These are phyloP conservation scores for Bilobella aurantiaca DNA, from an alignment of 1,140 invertebrate species.

Conservation along the genomic window DNA sequence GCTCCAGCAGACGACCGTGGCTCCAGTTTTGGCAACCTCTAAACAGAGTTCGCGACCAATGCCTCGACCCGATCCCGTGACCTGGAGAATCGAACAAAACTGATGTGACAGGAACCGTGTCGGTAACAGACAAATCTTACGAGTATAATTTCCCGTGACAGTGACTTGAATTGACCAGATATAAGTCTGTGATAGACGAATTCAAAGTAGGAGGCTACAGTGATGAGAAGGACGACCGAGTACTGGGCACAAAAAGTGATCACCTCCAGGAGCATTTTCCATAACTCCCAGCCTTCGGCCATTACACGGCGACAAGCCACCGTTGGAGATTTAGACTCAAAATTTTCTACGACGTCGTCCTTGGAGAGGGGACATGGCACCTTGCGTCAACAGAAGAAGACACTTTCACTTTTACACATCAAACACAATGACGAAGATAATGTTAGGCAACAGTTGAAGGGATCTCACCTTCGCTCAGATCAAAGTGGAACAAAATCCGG, in stretches of 20 bases:
- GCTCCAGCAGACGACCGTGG: constrained; percentile 31
- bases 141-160: constrained; percentile 21
- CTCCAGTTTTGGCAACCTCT: constrained; percentile 6
- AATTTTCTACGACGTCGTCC: background rate
- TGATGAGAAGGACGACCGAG: constrained; percentile 12
- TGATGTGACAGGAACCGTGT: background rate
- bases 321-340: background rate
- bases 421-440: too few species aligned
- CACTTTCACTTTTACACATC: background rate
- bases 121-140: constrained; percentile 7
- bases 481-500: too few species aligned
- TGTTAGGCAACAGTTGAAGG: too few species aligned
- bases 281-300: background rate
- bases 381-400: background rate
- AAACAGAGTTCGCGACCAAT: constrained; percentile 30
- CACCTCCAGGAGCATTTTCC: background rate
- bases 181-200: constrained; percentile 16
- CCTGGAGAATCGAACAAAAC: background rate
- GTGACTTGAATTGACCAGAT: constrained; percentile 13
- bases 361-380: background rate
- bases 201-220: constrained; percentile 20
- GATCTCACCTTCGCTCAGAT: too few species aligned
- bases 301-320: background rate
- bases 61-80: constrained; percentile 18
- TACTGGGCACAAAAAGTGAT: background rate